phyloP scores from a whole-genome alignment of 2,113 vertebrate species.

The Neomonachus schauinslandi region DNA sequence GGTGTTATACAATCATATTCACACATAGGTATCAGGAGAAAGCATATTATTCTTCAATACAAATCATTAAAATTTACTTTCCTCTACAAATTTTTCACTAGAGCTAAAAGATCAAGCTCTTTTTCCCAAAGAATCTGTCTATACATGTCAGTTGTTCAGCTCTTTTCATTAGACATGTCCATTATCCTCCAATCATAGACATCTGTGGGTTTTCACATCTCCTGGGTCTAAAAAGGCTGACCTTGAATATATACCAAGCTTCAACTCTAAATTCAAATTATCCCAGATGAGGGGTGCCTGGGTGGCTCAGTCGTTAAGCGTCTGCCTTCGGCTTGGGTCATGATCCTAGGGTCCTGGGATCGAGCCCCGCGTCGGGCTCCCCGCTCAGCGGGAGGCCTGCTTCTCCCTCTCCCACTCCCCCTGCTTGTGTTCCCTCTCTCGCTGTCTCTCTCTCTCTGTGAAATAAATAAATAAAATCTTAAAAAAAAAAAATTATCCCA shows the following conservation, averaged over 20 bases:
- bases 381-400: too few species aligned
- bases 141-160: neutral
- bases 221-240: neutral
- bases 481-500: neutral
- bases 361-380: too few species aligned
- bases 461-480: too few species aligned
- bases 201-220: neutral
- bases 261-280: neutral
- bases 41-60: slow-evolving; percentile 4
- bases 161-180: neutral
- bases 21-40: neutral
- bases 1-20: neutral
- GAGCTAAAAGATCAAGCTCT: neutral
- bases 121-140: neutral
- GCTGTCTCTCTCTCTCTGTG: too few species aligned
- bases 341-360: too few species aligned
- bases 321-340: too few species aligned
- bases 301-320: too few species aligned
- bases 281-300: too few species aligned
- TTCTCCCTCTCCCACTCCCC: too few species aligned
- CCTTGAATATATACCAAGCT: neutral
- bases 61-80: slow-evolving; percentile 47
- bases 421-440: too few species aligned
- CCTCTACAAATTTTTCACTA: slow-evolving; percentile 8
- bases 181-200: neutral